phyloP scores from a whole-genome alignment of 2,113 vertebrate genomes.

The Melanerpes formicivorus region DNA sequence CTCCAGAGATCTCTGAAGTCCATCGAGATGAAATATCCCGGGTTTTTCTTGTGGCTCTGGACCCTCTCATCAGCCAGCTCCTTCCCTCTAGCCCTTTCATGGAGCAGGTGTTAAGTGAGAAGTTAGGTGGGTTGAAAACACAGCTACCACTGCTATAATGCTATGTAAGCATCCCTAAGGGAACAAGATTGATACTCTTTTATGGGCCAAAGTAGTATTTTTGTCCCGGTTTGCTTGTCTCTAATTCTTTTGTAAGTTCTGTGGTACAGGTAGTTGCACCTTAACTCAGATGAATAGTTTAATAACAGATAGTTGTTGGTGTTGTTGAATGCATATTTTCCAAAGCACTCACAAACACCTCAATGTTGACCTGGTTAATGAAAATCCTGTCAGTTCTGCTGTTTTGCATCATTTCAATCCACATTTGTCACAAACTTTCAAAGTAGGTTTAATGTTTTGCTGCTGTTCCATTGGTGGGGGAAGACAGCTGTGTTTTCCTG shows the following conservation, averaged over 20 bases:
- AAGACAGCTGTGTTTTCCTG: background rate
- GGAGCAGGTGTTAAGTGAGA: conserved; percentile 80
- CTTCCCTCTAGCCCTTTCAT: conserved; percentile 82
- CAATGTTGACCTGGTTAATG: background rate
- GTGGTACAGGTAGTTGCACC: background rate
- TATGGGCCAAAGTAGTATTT: background rate
- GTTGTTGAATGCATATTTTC: background rate
- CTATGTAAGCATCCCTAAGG: background rate
- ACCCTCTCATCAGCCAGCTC: conserved; percentile 85
- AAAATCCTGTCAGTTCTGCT: background rate
- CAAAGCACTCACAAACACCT: background rate
- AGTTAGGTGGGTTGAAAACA: conserved; percentile 75
- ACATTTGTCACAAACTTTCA: background rate
- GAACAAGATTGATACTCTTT: background rate
- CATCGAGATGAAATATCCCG: conserved; percentile 83
- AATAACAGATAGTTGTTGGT: background rate
- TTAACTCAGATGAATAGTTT: background rate
- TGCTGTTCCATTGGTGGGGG: background rate
- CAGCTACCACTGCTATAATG: background rate
- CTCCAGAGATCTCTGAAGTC: conserved; percentile 68
- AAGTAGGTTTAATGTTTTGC: background rate
- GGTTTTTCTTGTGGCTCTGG: conserved; percentile 84
- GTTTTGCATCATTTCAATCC: background rate
- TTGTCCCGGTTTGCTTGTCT: background rate
- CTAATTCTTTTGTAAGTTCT: background rate